Evolutionary conservation across 2,797 vertebrate species (phyloP), one percentile per base, ranked within the genome.

Genomic region (Smutsia temminckii): DNA sequence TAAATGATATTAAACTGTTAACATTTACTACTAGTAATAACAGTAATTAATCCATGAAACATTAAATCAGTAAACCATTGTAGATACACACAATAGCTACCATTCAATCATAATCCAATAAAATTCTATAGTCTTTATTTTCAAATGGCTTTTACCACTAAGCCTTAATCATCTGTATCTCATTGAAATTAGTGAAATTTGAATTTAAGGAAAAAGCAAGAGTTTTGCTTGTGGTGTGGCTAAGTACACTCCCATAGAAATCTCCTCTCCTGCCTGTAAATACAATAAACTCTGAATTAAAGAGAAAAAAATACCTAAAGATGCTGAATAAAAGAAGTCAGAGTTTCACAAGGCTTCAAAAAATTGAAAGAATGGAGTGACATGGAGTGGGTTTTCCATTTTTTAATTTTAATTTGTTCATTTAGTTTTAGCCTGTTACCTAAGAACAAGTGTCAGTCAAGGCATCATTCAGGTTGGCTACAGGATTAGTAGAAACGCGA

Each of bases 101-200:
- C 37, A 59, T 66, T 89, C 63, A 90, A n/a, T 14, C 34, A 63
- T 49, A 86, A 74, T 64, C 17, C 71, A 63, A 63, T 40, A 42
- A 81, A 95, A 91, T 89, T 77, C 83, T 89, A 69, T 8, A 42
- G 14, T 23, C 27, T 81, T 96, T 71, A 66, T 23, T 51, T 49
- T 78, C 72, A 95, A 94, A 86, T 29, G 5, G 66, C 61, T 42
- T 63, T 83, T 72, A 61, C 20, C 61, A 89, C 14, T 68, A 59
- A 84, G 3, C 55, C 61, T 83, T 75, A 77, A 34, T 71, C 23
- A 55, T 40, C 17, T 91, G 8, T 61, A 80, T 91, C 40, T 79
- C n/a, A 32, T 16, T 72, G 29, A 86, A 78, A 80, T 61, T 85
- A 53, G 59, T 9, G 40, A 92, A 90, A 91, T 14, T 77, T 68